phyloP scores from a whole-genome alignment of 2,797 vertebrate species.

The Cryptoprocta ferox region DNA sequence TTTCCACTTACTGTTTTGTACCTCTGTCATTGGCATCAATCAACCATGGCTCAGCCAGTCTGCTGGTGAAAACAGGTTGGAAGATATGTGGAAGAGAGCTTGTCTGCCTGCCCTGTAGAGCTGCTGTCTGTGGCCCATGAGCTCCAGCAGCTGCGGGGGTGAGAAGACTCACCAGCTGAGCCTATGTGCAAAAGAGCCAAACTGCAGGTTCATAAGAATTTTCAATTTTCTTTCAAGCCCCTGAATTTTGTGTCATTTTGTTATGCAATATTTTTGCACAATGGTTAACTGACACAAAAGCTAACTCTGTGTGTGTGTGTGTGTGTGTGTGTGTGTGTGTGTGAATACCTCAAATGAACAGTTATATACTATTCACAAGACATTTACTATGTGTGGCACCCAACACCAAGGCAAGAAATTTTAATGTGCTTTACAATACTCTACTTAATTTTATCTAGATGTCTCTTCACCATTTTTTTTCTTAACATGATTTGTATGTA shows the following conservation, averaged over 20 bases:
- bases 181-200: not conserved
- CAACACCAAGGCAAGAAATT: not conserved
- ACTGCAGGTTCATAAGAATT: not conserved
- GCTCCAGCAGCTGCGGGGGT: accelerated
- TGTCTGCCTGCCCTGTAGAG: not conserved
- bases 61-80: not conserved
- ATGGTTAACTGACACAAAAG: not conserved
- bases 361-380: not conserved
- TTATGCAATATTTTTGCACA: not conserved
- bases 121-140: not conserved
- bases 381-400: not conserved
- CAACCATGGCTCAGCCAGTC: not conserved
- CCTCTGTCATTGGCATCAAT: not conserved
- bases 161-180: not conserved
- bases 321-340: not conserved
- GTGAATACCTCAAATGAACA: not conserved
- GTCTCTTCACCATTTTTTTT: not conserved
- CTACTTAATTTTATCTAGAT: not conserved
- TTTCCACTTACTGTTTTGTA: not conserved
- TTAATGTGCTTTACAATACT: not conserved
- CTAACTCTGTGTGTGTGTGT: not conserved
- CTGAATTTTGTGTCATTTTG: not conserved
- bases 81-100: not conserved
- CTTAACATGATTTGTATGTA: not conserved
- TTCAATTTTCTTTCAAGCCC: not conserved